A percentile compares a stretch with the other conserved stretches of the same genome.
These are phyloP conservation scores for Trachymyrmex septentrionalis DNA, from an alignment of 1,140 invertebrate genomes.

Conservation along the genomic window DNA sequence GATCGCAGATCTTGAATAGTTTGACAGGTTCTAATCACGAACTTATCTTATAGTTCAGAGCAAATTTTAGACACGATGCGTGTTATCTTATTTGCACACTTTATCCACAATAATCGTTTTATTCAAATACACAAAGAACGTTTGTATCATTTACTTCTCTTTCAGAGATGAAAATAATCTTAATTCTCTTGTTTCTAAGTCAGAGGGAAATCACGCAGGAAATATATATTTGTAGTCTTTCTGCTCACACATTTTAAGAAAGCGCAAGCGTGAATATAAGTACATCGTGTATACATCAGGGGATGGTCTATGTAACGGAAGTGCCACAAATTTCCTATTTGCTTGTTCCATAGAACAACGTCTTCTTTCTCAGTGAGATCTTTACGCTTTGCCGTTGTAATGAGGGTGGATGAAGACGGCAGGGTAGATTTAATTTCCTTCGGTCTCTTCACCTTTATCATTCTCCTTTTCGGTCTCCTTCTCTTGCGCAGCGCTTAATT, in stretches of 20 bases:
- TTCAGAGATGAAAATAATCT: neutral
- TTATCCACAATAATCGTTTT: neutral
- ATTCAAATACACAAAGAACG: neutral
- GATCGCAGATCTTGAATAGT: neutral
- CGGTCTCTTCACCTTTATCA: constrained; percentile 45
- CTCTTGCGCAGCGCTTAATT: constrained; percentile 55
- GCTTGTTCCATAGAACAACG: constrained; percentile 73
- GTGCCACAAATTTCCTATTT: constrained; percentile 78
- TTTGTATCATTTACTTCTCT: neutral
- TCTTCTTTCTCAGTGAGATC: constrained; percentile 74
- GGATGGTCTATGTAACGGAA: constrained; percentile 65
- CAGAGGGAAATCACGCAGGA: neutral
- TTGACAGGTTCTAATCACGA: constrained; percentile 7
- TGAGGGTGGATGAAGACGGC: constrained; percentile 76
- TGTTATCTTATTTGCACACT: neutral
- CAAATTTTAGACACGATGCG: neutral
- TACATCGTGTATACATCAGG: constrained; percentile 11
- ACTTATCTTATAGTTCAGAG: neutral
- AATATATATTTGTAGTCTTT: neutral
- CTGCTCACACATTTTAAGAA: neutral
- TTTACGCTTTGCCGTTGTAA: constrained; percentile 79
- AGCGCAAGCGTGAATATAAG: neutral
- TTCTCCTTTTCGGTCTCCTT: constrained; percentile 24
- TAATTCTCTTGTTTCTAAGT: neutral
- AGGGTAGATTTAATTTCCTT: constrained; percentile 81